A percentile compares a stretch with the other conserved stretches of the same genome.
phyloP scores from a whole-genome alignment of 2,797 vertebrate species.

The Danio choprae region DNA sequence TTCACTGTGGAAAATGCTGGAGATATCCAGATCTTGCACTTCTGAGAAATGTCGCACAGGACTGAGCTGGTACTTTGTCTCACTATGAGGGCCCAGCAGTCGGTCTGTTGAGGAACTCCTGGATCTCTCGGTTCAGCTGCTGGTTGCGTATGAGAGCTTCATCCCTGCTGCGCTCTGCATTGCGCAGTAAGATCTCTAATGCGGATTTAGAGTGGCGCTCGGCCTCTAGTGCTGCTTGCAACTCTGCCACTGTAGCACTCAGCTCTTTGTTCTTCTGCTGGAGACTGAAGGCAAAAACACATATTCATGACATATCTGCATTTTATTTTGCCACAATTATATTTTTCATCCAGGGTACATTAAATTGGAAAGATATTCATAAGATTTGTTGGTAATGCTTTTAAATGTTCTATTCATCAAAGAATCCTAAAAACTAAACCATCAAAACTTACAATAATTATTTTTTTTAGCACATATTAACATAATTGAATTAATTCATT shows the following conservation, averaged over 20 bases:
- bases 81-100: conserved; percentile 38
- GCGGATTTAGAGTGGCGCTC: conserved; percentile 77
- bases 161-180: conserved; percentile 73
- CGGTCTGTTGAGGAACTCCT: conserved; percentile 69
- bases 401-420: too few relatives aligned
- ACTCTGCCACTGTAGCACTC: conserved; percentile 81
- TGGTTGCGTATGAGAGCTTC: conserved; percentile 82
- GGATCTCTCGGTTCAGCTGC: conserved; percentile 83
- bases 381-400: too few relatives aligned
- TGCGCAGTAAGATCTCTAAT: conserved; percentile 82
- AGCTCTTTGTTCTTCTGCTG: conserved; percentile 87
- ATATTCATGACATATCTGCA: conserved; percentile 12
- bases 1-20: neutral
- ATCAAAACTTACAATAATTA: too few relatives aligned
- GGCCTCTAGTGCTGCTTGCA: conserved; percentile 82
- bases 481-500: too few relatives aligned
- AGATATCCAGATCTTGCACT: neutral
- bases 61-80: conserved; percentile 52
- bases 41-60: neutral
- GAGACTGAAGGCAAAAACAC: conserved; percentile 76
- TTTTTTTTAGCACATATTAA: too few relatives aligned
- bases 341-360: too few relatives aligned
- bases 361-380: too few relatives aligned
- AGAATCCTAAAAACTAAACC: too few relatives aligned
- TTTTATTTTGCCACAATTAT: too few relatives aligned